A percentile compares a stretch with the other conserved stretches of the same genome.
Evolutionary conservation across 2,888 invertebrate genomes (phyloP).

Genomic region (Crematogaster levior): DNA sequence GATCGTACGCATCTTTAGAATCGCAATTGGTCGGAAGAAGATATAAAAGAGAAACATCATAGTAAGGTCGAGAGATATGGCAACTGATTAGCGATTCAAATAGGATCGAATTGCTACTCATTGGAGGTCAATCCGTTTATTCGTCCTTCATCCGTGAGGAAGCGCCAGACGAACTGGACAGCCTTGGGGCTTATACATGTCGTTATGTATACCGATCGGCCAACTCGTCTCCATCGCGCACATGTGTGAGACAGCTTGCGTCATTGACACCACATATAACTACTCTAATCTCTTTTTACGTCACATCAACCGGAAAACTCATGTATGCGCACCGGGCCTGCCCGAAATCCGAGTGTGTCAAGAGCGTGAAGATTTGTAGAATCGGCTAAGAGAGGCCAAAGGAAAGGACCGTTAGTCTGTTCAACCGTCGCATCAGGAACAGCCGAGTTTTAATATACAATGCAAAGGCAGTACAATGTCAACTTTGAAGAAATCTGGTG

Average conservation of each 20-base stretch:
- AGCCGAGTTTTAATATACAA: neutral
- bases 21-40: neutral
- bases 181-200: constrained; percentile 68
- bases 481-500: neutral
- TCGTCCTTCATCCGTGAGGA: constrained; percentile 40
- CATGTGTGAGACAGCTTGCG: neutral
- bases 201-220: constrained; percentile 49
- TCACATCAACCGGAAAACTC: constrained; percentile 3
- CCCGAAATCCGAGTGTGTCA: constrained; percentile 14
- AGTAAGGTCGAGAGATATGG: neutral
- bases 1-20: neutral
- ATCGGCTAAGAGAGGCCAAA: neutral
- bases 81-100: neutral
- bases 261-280: constrained; percentile 19
- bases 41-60: neutral
- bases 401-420: neutral
- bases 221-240: neutral
- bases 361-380: constrained; percentile 11
- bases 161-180: constrained; percentile 59
- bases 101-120: neutral
- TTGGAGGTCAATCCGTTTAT: neutral
- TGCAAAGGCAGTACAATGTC: neutral
- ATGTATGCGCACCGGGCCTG: neutral
- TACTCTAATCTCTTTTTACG: constrained; percentile 19
- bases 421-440: neutral